phyloP scores from a whole-genome alignment of 2,888 invertebrate genomes.

The Podotricha telesiphe region DNA sequence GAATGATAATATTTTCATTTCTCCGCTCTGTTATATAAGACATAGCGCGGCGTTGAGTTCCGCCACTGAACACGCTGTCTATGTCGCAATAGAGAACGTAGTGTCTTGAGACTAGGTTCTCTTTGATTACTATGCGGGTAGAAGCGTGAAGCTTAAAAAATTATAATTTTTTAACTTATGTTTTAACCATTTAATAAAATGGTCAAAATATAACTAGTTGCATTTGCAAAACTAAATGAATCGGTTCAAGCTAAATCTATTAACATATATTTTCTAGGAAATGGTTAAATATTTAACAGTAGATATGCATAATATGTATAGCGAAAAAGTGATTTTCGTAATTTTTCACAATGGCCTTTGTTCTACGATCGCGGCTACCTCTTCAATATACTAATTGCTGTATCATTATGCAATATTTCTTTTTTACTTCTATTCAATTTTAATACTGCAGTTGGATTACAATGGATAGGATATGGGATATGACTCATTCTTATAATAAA shows the following conservation, averaged over 20 bases:
- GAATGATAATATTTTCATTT: no score
- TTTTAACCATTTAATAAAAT: no score
- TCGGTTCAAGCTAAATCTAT: not conserved
- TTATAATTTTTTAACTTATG: no score
- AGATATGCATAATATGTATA: not conserved
- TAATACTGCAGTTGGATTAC: not conserved
- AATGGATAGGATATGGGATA: not conserved
- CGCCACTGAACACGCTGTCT: no score
- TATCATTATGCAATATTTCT: slow-evolving; percentile 1
- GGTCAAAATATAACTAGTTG: no score
- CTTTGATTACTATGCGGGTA: no score
- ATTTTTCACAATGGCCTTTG: not conserved
- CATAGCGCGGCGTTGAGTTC: no score
- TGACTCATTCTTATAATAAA: not conserved
- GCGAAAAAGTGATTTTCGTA: not conserved
- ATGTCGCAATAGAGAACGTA: no score
- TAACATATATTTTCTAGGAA: not conserved
- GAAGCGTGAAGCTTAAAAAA: no score
- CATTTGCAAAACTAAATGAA: no score
- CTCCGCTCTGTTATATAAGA: no score
- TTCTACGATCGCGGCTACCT: not conserved
- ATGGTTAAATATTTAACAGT: not conserved
- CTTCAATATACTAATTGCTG: slow-evolving; percentile 2
- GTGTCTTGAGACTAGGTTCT: no score
- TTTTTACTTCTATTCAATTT: slow-evolving; percentile 4